Evolutionary conservation across 2,888 invertebrate species (phyloP).

Genomic region (Archips xylosteana): DNA sequence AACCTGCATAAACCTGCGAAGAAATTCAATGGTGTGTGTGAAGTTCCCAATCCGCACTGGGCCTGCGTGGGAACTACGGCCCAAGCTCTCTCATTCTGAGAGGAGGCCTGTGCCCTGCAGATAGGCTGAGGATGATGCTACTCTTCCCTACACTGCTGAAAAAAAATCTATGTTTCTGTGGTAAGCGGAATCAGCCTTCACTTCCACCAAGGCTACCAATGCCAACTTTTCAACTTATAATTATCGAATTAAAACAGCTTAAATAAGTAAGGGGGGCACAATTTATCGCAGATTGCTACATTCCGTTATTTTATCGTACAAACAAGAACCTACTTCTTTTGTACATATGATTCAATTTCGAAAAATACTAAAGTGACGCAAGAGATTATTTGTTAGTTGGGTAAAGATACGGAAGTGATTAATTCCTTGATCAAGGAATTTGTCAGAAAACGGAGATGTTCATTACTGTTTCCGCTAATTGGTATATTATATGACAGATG

Average conservation of each 20-base stretch:
- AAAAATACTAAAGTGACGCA: neutral
- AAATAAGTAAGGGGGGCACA: neutral
- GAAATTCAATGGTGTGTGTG: too few species aligned
- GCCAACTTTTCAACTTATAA: constrained; percentile 9
- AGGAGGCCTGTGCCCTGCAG: too few species aligned
- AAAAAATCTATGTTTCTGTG: neutral
- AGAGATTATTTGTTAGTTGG: neutral
- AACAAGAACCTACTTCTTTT: neutral
- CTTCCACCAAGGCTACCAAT: neutral
- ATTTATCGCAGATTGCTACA: neutral
- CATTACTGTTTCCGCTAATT: neutral
- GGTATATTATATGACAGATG: neutral
- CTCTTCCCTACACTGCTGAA: too few species aligned
- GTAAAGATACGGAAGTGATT: neutral
- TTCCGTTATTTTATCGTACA: neutral
- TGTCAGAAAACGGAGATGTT: neutral
- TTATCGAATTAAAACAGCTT: constrained; percentile 10
- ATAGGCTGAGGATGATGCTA: too few species aligned
- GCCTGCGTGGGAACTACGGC: too few species aligned
- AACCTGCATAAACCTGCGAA: too few species aligned
- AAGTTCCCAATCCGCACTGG: too few species aligned
- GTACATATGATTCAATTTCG: neutral
- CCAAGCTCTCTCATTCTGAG: too few species aligned
- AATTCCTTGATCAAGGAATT: neutral
- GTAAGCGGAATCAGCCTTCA: neutral